Base-by-base conservation (phyloP, 2,113 vertebrate species). In the Eublepharis macularius region DNA sequence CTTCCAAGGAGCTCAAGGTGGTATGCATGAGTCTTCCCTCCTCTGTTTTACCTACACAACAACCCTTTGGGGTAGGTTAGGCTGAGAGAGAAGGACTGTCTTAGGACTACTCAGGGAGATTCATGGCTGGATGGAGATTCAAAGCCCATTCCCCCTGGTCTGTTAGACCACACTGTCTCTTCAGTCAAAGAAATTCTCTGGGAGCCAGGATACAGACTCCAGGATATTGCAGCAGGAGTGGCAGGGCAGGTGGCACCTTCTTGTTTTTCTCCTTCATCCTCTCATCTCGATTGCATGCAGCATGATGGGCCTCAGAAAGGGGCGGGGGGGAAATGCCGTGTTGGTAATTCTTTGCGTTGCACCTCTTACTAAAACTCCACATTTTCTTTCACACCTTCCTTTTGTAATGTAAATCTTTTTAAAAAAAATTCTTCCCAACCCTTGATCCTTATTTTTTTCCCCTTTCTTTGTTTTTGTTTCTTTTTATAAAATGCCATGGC, bases 261-360 rank as follows among this genome's bases (percentile, higher is more conserved):
- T 88, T 92, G 66, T 79, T 85, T 89, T n/a, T 51, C 63, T 80
- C 81, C 85, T 84, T 6, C 84, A 90, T 90, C 90, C 75, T 82
- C 89, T 86, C 89, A 87, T 24, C 69, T 54, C 9, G 3, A 86
- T 78, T 94, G 96, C 96, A 95, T 94, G 96, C 83, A 92, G 97
- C 98, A 97, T 96, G 97, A 90, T 8, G 17, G 39, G 96, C 96
- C 95, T 95, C 92, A 91, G 60, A 63, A 84, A 16, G 14, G 32
- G 74, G 92, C 90, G 82, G 14, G 32, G 74, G 92, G 91, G 82
- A 68, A 49, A 43, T 74, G 92, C 91, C 77, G 85, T 86, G 32
- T 63, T n/a, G 34, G 90, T 92, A 9, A 17, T 41, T 66, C 92
- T 88, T 92, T 92, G 93, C 74, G 83, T 94, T 86, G 94, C 93